phyloP scores from a whole-genome alignment of 2,888 invertebrate genomes.

The Elmis aenea region DNA sequence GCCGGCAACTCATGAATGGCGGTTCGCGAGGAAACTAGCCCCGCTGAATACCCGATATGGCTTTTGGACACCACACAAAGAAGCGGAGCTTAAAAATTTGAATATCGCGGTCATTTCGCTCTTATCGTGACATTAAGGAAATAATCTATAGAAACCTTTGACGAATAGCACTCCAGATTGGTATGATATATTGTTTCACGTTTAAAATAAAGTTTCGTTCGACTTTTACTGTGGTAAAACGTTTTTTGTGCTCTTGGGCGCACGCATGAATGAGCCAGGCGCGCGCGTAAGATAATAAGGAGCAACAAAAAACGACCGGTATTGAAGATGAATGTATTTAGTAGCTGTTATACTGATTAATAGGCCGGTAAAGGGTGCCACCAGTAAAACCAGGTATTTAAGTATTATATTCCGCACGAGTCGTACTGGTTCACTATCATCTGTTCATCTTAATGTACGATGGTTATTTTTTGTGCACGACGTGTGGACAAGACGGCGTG shows the following conservation, averaged over 20 bases:
- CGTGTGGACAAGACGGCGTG: conserved; percentile 33
- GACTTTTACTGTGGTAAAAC: too few species aligned
- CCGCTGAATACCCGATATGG: conserved; percentile 42
- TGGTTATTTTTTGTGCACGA: conserved; percentile 28
- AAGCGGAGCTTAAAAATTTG: conserved; percentile 49
- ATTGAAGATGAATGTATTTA: conserved; percentile 13
- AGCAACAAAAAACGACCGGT: conserved; percentile 8
- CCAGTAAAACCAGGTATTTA: conserved; percentile 28
- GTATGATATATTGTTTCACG: too few species aligned
- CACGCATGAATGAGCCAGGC: conserved; percentile 1
- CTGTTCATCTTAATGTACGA: conserved; percentile 36
- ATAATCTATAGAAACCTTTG: conserved; percentile 43
- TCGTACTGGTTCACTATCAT: conserved; percentile 38
- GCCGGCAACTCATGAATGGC: conserved; percentile 23
- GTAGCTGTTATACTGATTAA: conserved; percentile 30
- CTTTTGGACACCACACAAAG: conserved; percentile 43
- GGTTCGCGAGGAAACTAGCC: conserved; percentile 34
- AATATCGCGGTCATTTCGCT: conserved; percentile 49
- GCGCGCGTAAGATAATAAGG: conserved; percentile 7
- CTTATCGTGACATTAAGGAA: conserved; percentile 47
- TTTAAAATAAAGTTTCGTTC: too few species aligned
- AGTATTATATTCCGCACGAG: conserved; percentile 35
- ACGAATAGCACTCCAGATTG: conserved; percentile 36
- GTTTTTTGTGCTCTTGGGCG: too few species aligned
- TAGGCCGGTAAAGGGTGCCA: conserved; percentile 31